phyloP scores from a whole-genome alignment of 2,113 vertebrate species.

The Cichladusa arquata region DNA sequence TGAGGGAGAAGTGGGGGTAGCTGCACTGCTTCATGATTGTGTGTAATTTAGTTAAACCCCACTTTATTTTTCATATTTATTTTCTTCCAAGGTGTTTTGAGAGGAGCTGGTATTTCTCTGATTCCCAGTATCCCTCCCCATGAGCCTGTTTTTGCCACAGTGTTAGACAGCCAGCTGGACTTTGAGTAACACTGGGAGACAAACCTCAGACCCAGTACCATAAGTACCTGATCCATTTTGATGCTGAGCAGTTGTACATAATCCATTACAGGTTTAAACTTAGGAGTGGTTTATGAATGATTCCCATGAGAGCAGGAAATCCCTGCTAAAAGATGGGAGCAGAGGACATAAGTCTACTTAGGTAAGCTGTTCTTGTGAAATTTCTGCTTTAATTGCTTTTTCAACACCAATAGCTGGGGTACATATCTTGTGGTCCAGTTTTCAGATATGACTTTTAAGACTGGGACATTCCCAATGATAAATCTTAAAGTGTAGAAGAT shows the following conservation, averaged over 20 bases:
- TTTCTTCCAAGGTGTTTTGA: background rate
- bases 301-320: background rate
- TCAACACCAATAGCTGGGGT: background rate
- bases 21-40: background rate
- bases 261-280: background rate
- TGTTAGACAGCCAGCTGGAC: background rate
- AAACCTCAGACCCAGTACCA: background rate
- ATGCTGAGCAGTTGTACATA: background rate
- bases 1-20: background rate
- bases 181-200: background rate
- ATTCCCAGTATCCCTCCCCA: rapidly evolving
- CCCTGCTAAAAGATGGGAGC: background rate
- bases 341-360: background rate
- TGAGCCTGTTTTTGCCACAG: background rate
- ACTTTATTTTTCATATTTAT: background rate
- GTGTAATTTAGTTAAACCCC: background rate
- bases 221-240: background rate
- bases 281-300: background rate
- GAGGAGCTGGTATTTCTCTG: background rate
- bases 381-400: background rate
- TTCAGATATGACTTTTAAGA: background rate
- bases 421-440: background rate
- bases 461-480: background rate
- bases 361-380: background rate
- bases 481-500: background rate